Percentiles rank a stretch among this genome's conserved stretches.
These are phyloP conservation scores for Poecilus cupreus DNA, from an alignment of 2,888 invertebrate genomes.

Conservation along the genomic window DNA sequence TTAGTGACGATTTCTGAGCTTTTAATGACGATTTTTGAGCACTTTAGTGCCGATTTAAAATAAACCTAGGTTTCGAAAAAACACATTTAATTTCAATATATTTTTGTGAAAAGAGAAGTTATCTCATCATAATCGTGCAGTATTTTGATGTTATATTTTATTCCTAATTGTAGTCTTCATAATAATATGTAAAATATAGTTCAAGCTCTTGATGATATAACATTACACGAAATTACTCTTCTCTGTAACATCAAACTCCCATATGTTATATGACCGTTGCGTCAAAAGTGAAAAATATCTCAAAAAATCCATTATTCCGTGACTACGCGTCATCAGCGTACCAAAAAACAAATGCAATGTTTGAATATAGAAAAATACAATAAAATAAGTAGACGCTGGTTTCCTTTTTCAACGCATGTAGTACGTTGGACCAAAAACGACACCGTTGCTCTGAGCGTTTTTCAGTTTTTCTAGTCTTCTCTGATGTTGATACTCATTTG, in stretches of 20 bases:
- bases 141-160: too few relatives aligned
- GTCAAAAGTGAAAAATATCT: constrained; percentile 15
- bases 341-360: constrained; percentile 15
- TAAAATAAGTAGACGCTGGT: background rate
- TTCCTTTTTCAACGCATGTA: too few relatives aligned
- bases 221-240: background rate
- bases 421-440: constrained; percentile 7
- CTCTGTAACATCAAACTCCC: background rate
- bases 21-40: too few relatives aligned
- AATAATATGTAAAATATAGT: constrained; percentile 2
- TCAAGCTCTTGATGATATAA: background rate
- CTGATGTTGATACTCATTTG: background rate
- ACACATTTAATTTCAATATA: too few relatives aligned
- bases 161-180: too few relatives aligned
- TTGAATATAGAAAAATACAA: constrained; percentile 19
- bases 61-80: too few relatives aligned
- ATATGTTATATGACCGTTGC: constrained; percentile 6
- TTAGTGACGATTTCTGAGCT: too few relatives aligned
- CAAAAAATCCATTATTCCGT: background rate
- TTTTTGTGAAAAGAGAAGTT: too few relatives aligned
- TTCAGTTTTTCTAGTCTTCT: constrained; percentile 2
- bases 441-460: constrained; percentile 15
- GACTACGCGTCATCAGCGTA: background rate
- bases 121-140: too few relatives aligned
- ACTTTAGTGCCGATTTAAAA: too few relatives aligned